Evolutionary conservation across 2,888 invertebrate species (phyloP), one percentile per base, ranked within the genome.

Genomic region (Nomada lathburiana): DNA sequence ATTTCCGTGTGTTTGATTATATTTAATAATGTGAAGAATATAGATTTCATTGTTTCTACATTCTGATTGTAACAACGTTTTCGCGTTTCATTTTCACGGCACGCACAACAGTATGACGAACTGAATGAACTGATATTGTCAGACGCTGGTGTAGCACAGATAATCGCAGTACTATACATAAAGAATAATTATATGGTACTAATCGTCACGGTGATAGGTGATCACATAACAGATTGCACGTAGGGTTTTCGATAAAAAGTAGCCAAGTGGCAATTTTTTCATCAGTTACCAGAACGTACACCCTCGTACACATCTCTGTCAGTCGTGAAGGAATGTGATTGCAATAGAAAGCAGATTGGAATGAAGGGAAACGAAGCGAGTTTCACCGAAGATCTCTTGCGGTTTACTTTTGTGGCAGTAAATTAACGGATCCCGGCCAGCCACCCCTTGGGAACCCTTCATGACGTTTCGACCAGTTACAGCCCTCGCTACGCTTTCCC

Each of bases 401-500:
- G 88, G 89, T 89, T 90, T 88, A 91, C 88, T 90, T 90, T 89
- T 86, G 86, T 81, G 86, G 86, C 85, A 88, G 88, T 90, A 89
- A 91, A 91, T 91, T 91, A 90, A 90, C 86, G 90, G 89, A 87
- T 90, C 89, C 70, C 76, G 82, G 84, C 72, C 79, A 76, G 81
- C 73, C 85, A 79, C 64, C 86, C 71, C 80, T 16, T 70, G 67
- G 62, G 80, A 79, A 68, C 80, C 81, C 84, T 86, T 82, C 76
- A 80, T 75, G 75, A 79, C 82, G 75, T 82, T 86, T 86, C 82
- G 80, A 80, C 86, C 87, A 80, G 88, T 87, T 86, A 86, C 80
- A 73, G 73, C 83, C 80, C 83, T 77, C 64, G 63, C 81, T 73
- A 82, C 73, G 83, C 83, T 79, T 65, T 60, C 76, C 73, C 50